Conservation (phyloP, 2,888 invertebrate genomes). For the Diarsia mendica region DNA sequence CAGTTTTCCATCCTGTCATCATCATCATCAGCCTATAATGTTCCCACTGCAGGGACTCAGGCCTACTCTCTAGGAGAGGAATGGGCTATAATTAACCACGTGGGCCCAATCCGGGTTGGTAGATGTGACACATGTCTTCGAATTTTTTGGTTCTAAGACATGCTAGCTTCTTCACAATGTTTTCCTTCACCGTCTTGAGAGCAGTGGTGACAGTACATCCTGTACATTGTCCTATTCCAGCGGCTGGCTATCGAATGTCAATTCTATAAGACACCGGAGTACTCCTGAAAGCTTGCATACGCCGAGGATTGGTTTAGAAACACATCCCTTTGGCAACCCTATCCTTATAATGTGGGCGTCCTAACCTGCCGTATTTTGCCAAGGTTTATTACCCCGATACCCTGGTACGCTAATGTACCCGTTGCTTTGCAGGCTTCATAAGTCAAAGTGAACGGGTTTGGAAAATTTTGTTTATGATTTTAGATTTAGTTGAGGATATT, state of each 20-base stretch:
- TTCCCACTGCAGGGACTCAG: too few relatives aligned
- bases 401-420: constrained; percentile 67
- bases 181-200: too few relatives aligned
- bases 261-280: background rate
- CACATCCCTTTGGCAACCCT: constrained; percentile 36
- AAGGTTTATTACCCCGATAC: constrained; percentile 71
- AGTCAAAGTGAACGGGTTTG: constrained; percentile 48
- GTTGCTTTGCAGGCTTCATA: constrained; percentile 53
- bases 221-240: too few relatives aligned
- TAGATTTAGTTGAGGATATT: constrained; percentile 29
- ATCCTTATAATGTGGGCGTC: constrained; percentile 38
- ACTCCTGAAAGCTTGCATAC: background rate
- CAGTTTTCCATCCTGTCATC: too few relatives aligned
- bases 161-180: too few relatives aligned
- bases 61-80: too few relatives aligned
- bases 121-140: too few relatives aligned
- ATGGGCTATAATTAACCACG: too few relatives aligned
- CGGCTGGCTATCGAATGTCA: background rate
- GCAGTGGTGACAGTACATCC: too few relatives aligned
- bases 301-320: background rate
- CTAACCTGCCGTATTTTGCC: constrained; percentile 63
- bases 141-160: too few relatives aligned
- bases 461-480: constrained; percentile 40
- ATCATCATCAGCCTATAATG: too few relatives aligned
- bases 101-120: too few relatives aligned